Evolutionary conservation across 2,888 invertebrate genomes (phyloP).

Genomic region (Andrena bucephala): DNA sequence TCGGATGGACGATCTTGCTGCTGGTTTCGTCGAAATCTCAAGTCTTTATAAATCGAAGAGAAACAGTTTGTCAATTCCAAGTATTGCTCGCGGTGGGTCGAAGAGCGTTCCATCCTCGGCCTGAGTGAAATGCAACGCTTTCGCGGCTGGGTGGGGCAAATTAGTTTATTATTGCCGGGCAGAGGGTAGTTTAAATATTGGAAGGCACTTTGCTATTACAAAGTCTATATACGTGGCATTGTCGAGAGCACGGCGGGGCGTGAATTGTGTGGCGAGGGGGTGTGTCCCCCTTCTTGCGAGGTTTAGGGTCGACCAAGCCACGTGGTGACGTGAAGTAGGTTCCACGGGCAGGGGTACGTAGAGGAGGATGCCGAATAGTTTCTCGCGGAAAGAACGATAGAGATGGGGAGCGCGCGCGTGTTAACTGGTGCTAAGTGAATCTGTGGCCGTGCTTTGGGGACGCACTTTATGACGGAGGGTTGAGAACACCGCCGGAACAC

Average conservation of each 20-base stretch:
- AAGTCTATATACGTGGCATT: slow-evolving; percentile 64
- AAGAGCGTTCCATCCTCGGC: neutral
- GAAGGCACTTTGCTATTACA: slow-evolving; percentile 70
- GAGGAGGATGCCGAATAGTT: slow-evolving; percentile 64
- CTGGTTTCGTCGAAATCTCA: neutral
- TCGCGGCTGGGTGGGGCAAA: slow-evolving; percentile 27
- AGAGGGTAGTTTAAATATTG: slow-evolving; percentile 65
- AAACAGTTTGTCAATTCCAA: neutral
- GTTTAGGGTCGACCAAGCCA: slow-evolving; percentile 73
- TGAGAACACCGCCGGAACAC: slow-evolving; percentile 65
- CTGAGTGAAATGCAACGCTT: neutral
- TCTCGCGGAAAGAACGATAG: slow-evolving; percentile 38
- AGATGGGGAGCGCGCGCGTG: slow-evolving; percentile 55
- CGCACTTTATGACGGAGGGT: slow-evolving; percentile 63
- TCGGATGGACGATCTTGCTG: neutral
- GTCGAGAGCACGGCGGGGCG: slow-evolving; percentile 71
- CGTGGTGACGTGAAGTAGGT: slow-evolving; percentile 76
- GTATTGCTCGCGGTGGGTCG: neutral
- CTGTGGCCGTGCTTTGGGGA: slow-evolving; percentile 77
- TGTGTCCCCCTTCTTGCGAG: slow-evolving; percentile 73
- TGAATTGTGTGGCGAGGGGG: slow-evolving; percentile 78
- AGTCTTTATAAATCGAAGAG: neutral
- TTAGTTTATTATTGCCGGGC: slow-evolving; percentile 57
- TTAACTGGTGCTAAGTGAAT: slow-evolving; percentile 82
- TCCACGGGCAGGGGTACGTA: slow-evolving; percentile 40